A percentile compares a stretch with the other conserved stretches of the same genome.
phyloP scores from a whole-genome alignment of 2,797 vertebrate species.

The Alosa sapidissima region DNA sequence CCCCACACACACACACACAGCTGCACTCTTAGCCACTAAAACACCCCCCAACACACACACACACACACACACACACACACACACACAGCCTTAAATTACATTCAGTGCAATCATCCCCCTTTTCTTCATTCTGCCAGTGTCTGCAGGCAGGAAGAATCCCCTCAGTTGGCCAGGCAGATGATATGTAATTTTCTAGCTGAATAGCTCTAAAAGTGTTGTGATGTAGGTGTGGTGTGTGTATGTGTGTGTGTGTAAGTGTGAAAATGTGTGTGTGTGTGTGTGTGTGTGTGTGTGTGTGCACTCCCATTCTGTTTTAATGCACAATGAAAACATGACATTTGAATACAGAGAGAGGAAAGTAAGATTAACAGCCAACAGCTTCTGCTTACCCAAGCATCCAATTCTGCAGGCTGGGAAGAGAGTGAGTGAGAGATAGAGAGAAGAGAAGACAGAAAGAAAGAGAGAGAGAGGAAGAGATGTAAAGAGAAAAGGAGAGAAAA shows the following conservation, averaged over 20 bases:
- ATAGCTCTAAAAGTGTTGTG: slow-evolving; percentile 88
- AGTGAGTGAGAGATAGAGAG: slow-evolving; percentile 43
- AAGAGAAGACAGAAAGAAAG: slow-evolving; percentile 25
- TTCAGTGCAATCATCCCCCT: slow-evolving; percentile 57
- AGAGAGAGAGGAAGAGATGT: slow-evolving; percentile 30
- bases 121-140: slow-evolving; percentile 61
- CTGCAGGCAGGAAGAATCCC: slow-evolving; percentile 66
- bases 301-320: slow-evolving; percentile 76
- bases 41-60: slow-evolving; percentile 43
- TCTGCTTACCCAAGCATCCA: slow-evolving; percentile 83
- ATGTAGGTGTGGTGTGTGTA: slow-evolving; percentile 67
- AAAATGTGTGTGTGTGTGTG: slow-evolving; percentile 26
- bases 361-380: slow-evolving; percentile 63
- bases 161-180: slow-evolving; percentile 75
- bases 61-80: slow-evolving; percentile 61
- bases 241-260: slow-evolving; percentile 10
- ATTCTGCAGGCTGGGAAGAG: slow-evolving; percentile 76
- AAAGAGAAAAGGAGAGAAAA: slow-evolving; percentile 6
- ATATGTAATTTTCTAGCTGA: slow-evolving; percentile 93
- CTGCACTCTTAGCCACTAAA: not conserved
- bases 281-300: slow-evolving; percentile 48
- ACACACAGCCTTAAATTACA: slow-evolving; percentile 52
- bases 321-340: slow-evolving; percentile 85
- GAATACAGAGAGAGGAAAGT: slow-evolving; percentile 69
- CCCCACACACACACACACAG: slow-evolving; percentile 50